These are phyloP conservation scores for Lagocephalus sceleratus DNA, from an alignment of 2,797 vertebrate species.

Conservation along the genomic window DNA sequence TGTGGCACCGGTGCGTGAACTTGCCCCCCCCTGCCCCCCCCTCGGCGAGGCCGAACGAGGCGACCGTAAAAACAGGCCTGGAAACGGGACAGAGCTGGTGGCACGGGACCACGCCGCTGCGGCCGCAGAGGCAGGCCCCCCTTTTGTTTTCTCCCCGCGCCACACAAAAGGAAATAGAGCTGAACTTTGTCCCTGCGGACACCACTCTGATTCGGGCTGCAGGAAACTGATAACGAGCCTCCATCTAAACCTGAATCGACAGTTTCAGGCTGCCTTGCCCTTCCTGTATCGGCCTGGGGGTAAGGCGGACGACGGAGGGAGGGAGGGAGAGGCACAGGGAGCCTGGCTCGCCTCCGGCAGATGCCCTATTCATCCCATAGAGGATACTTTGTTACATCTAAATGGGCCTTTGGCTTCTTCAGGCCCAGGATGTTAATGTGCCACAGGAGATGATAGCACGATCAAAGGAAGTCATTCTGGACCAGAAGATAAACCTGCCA, in stretches of 20 bases:
- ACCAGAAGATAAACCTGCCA: constrained; percentile 33
- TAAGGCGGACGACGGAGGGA: constrained; percentile 42
- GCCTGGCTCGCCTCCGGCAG: constrained; percentile 66
- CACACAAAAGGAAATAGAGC: constrained; percentile 52
- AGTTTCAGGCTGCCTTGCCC: constrained; percentile 65
- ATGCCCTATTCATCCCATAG: constrained; percentile 77
- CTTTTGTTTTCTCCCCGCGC: constrained; percentile 41
- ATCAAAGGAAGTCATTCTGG: constrained; percentile 69
- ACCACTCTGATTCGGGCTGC: constrained; percentile 52
- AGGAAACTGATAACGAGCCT: constrained; percentile 69
- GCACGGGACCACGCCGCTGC: constrained; percentile 18
- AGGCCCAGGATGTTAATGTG: constrained; percentile 75
- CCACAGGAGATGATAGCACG: constrained; percentile 59
- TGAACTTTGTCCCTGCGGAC: constrained; percentile 65
- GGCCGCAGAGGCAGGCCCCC: constrained; percentile 28
- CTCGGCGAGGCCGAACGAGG: no score
- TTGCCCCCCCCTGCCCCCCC: no score
- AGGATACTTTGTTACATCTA: constrained; percentile 77
- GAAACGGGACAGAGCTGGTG: constrained; percentile 9
- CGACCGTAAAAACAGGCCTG: no score
- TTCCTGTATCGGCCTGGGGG: constrained; percentile 65
- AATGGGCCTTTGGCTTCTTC: constrained; percentile 66
- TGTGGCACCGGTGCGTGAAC: no score
- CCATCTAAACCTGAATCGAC: constrained; percentile 70
- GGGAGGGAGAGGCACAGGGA: constrained; percentile 25